These are phyloP conservation scores for Nezara viridula DNA, from an alignment of 2,888 invertebrate species.

Conservation along the genomic window DNA sequence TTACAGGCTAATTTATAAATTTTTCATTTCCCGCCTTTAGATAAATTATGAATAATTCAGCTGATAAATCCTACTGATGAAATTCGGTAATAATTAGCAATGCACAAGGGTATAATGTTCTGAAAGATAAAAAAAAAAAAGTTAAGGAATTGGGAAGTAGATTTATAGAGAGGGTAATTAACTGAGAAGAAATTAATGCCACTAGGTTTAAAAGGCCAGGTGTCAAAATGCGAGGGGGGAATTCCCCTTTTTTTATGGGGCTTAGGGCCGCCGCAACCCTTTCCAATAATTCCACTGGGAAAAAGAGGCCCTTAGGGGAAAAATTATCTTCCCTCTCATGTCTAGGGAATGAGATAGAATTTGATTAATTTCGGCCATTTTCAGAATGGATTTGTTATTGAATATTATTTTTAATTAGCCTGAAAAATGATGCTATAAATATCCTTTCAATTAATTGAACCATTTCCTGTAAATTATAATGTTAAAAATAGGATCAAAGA, in stretches of 20 bases:
- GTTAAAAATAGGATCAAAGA: too few species aligned
- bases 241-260: slow-evolving; percentile 34
- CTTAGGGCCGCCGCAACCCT: slow-evolving; percentile 29
- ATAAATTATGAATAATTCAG: neutral
- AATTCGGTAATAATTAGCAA: slow-evolving; percentile 22
- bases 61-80: slow-evolving; percentile 5
- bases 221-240: slow-evolving; percentile 17
- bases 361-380: slow-evolving; percentile 1
- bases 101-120: slow-evolving; percentile 17
- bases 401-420: slow-evolving; percentile 12
- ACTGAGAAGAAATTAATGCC: slow-evolving; percentile 33
- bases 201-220: slow-evolving; percentile 35
- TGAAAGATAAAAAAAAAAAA: neutral
- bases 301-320: neutral
- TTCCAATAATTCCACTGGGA: neutral
- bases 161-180: slow-evolving; percentile 35
- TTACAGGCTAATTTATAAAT: neutral
- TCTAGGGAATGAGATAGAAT: slow-evolving; percentile 18
- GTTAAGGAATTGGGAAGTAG: neutral
- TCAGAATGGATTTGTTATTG: slow-evolving; percentile 1
- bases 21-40: neutral
- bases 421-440: neutral
- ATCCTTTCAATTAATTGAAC: too few species aligned
- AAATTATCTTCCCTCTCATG: slow-evolving; percentile 10
- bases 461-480: too few species aligned